phyloP scores from a whole-genome alignment of 2,888 invertebrate genomes.

The Coelopa pilipes region DNA sequence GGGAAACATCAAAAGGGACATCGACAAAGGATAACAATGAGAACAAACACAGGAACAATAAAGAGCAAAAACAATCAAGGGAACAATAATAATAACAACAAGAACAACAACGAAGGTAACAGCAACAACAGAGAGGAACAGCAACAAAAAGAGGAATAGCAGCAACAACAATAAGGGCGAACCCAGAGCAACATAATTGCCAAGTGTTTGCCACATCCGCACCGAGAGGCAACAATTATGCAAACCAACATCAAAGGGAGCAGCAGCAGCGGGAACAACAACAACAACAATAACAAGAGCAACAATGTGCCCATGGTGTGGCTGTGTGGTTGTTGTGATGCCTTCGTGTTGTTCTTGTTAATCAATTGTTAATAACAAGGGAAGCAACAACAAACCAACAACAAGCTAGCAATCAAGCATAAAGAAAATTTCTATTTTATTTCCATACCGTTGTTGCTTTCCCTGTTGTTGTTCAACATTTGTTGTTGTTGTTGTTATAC shows the following conservation, averaged over 20 bases:
- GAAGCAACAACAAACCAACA: slow-evolving; percentile 9
- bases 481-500: background rate
- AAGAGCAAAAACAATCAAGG: background rate
- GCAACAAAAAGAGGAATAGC: background rate
- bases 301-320: too few species aligned
- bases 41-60: too few species aligned
- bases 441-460: background rate
- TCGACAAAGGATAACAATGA: too few species aligned
- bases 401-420: background rate
- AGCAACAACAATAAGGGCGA: background rate
- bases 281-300: slow-evolving; percentile 9
- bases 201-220: background rate
- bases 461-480: background rate
- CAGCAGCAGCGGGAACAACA: background rate
- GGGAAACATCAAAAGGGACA: too few species aligned
- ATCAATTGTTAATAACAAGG: slow-evolving; percentile 19
- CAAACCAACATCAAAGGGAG: slow-evolving; percentile 19
- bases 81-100: background rate
- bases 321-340: background rate
- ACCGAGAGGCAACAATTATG: slow-evolving; percentile 11
- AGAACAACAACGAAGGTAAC: background rate
- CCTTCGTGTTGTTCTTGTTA: slow-evolving; percentile 23
- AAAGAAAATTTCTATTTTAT: too few species aligned
- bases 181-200: background rate
- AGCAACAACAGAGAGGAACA: background rate